Evolutionary conservation across 2,113 vertebrate species (phyloP).

Genomic region (Morone saxatilis): DNA sequence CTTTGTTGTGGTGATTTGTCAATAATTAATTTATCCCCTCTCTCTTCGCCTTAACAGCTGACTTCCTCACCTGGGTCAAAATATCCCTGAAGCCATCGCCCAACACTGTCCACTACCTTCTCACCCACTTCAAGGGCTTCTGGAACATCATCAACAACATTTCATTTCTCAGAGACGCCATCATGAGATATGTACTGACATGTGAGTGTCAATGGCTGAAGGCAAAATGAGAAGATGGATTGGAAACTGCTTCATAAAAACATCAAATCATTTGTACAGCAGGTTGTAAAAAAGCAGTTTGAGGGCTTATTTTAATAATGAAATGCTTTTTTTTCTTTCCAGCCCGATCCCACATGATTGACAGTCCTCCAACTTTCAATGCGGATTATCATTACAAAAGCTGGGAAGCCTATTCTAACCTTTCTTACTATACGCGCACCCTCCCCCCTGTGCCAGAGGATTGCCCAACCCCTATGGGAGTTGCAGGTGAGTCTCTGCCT

Average conservation of each 20-base stretch:
- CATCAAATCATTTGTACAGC: slow-evolving; percentile 25
- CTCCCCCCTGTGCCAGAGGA: slow-evolving; percentile 92
- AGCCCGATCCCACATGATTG: slow-evolving; percentile 95
- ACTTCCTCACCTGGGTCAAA: slow-evolving; percentile 91
- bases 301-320: slow-evolving; percentile 7
- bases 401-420: slow-evolving; percentile 96
- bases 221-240: slow-evolving; percentile 14
- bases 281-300: background rate
- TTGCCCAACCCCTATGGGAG: slow-evolving; percentile 97
- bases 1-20: background rate
- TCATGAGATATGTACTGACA: slow-evolving; percentile 96
- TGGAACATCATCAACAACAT: slow-evolving; percentile 97
- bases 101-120: slow-evolving; percentile 93
- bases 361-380: slow-evolving; percentile 96
- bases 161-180: slow-evolving; percentile 88
- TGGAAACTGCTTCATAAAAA: background rate
- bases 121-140: slow-evolving; percentile 93
- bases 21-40: background rate
- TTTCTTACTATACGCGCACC: slow-evolving; percentile 93
- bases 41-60: slow-evolving; percentile 82
- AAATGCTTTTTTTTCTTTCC: slow-evolving; percentile 22
- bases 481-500: slow-evolving; percentile 87
- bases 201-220: slow-evolving; percentile 87
- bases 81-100: slow-evolving; percentile 90
- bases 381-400: slow-evolving; percentile 91